These are phyloP conservation scores for Stichopus chloronotus DNA, from an alignment of 35 echinoderm and acorn worm genomes.

Conservation along the genomic window DNA sequence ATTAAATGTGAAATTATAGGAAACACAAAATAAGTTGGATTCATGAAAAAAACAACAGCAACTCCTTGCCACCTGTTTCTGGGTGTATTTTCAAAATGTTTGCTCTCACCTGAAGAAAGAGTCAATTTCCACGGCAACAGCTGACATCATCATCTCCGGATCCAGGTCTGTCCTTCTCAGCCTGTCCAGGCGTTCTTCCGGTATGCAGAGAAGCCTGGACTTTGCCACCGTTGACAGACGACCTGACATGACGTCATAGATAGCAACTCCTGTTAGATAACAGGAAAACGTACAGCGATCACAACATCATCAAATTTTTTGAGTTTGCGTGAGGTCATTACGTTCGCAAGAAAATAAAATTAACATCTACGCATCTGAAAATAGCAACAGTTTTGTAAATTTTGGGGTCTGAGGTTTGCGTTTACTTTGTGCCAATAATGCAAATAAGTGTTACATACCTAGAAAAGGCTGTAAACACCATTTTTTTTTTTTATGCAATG, in stretches of 20 bases:
- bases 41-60: too few relatives aligned
- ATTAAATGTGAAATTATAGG: too few relatives aligned
- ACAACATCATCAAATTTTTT: neutral
- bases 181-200: neutral
- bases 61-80: too few relatives aligned
- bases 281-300: neutral
- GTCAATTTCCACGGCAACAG: neutral
- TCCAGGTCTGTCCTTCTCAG: neutral
- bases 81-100: too few relatives aligned
- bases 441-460: neutral
- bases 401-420: neutral
- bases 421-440: neutral
- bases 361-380: neutral
- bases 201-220: neutral
- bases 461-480: neutral
- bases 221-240: neutral
- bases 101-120: slow-evolving; percentile 4
- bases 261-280: neutral
- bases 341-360: neutral
- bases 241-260: neutral
- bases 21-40: too few relatives aligned
- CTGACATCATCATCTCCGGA: neutral
- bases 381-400: neutral
- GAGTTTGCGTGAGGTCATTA: neutral
- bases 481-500: neutral